Conservation (phyloP, 2,113 vertebrate genomes). For the Chaenogobius annularis region DNA sequence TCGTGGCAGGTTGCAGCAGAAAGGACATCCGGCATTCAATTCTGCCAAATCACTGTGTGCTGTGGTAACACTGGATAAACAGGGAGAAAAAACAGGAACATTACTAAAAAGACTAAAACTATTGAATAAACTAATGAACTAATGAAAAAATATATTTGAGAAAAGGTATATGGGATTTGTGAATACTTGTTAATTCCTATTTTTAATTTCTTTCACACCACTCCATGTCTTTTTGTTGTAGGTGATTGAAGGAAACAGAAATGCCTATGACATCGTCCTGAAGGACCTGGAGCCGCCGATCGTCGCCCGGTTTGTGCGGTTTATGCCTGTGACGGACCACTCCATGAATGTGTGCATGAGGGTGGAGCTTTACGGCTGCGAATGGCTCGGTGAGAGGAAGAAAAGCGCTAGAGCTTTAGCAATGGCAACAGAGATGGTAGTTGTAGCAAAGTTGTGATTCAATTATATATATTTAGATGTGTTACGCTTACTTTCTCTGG, state of each 20-base stretch:
- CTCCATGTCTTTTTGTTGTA: conserved; percentile 48
- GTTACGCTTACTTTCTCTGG: neutral
- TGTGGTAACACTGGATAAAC: too few species aligned
- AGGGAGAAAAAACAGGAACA: too few species aligned
- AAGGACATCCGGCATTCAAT: too few species aligned
- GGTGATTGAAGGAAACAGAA: conserved; percentile 94
- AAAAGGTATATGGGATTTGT: neutral
- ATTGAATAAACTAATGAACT: too few species aligned
- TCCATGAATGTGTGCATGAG: conserved; percentile 97
- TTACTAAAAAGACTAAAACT: too few species aligned
- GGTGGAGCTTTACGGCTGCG: conserved; percentile 95
- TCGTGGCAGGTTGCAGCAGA: too few species aligned
- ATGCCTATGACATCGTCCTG: conserved; percentile 92
- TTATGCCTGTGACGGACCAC: conserved; percentile 94
- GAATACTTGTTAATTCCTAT: neutral
- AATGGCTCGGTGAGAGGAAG: conserved; percentile 87
- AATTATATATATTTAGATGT: neutral
- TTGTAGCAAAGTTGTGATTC: too few species aligned
- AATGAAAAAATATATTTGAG: too few species aligned
- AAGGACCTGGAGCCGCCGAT: conserved; percentile 94
- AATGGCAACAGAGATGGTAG: too few species aligned
- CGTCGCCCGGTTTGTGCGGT: conserved; percentile 91
- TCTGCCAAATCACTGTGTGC: too few species aligned
- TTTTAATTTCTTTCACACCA: neutral
- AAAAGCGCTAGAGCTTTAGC: neutral